A percentile compares a stretch with the other conserved stretches of the same genome.
Evolutionary conservation across 2,113 vertebrate genomes (phyloP).

Genomic region (Upupa epops): DNA sequence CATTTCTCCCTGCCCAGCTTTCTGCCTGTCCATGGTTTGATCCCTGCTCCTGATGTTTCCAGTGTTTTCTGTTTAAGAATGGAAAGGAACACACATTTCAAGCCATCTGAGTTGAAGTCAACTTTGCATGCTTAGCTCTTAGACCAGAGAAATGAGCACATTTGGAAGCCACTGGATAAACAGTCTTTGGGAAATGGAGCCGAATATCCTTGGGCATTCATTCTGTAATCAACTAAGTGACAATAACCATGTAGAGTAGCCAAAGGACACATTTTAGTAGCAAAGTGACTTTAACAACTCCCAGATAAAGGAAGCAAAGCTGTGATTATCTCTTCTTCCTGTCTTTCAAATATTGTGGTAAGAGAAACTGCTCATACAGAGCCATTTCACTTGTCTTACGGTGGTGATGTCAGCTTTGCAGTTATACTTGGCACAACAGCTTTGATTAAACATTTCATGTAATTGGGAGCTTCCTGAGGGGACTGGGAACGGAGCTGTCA

Average conservation of each 20-base stretch:
- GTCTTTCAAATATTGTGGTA: slow-evolving; percentile 28
- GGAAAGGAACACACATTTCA: background rate
- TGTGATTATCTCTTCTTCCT: background rate
- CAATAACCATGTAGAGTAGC: background rate
- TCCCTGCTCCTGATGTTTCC: background rate
- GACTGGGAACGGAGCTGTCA: slow-evolving; percentile 51
- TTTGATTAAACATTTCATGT: slow-evolving; percentile 63
- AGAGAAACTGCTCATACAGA: slow-evolving; percentile 41
- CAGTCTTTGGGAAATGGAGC: background rate
- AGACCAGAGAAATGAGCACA: background rate
- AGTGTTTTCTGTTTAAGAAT: background rate
- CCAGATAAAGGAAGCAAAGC: background rate
- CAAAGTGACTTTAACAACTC: background rate
- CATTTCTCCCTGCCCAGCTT: no score
- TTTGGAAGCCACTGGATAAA: slow-evolving; percentile 1
- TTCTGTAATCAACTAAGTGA: background rate
- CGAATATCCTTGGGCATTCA: background rate
- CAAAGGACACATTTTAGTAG: background rate
- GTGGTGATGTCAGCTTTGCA: slow-evolving; percentile 60
- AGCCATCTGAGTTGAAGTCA: background rate
- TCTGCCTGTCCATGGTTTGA: background rate
- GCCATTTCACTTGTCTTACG: slow-evolving; percentile 36
- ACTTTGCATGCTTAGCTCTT: background rate
- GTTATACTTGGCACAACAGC: slow-evolving; percentile 51
- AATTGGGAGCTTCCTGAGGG: slow-evolving; percentile 52